phyloP scores from a whole-genome alignment of 2,797 vertebrate species.

The Protosalanx chinensis region DNA sequence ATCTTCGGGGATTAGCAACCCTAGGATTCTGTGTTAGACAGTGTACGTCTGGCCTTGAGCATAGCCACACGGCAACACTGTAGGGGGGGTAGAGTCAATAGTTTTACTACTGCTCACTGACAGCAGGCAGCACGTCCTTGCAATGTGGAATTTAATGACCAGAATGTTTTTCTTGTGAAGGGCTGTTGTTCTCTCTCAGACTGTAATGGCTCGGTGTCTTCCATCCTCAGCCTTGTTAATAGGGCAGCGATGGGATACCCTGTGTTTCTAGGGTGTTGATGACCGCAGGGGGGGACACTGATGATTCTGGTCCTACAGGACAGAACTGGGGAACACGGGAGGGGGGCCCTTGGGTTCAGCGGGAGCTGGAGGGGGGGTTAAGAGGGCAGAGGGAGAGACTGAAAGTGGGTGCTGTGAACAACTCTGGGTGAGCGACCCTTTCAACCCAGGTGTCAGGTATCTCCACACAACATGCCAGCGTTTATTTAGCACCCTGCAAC shows the following conservation, averaged over 20 bases:
- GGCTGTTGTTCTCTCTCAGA: background rate
- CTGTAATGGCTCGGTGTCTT: background rate
- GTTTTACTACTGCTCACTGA: slow-evolving; percentile 32
- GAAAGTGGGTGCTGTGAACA: slow-evolving; percentile 49
- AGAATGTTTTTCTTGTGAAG: background rate
- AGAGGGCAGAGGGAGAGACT: slow-evolving; percentile 45
- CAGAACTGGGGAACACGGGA: slow-evolving; percentile 24
- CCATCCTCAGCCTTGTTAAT: slow-evolving; percentile 33
- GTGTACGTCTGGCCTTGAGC: slow-evolving; percentile 40
- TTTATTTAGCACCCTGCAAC: slow-evolving; percentile 76
- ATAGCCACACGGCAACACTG: slow-evolving; percentile 22
- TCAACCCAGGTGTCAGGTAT: slow-evolving; percentile 66
- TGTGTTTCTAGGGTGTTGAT: slow-evolving; percentile 8
- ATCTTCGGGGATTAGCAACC: slow-evolving; percentile 25
- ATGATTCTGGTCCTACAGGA: slow-evolving; percentile 28
- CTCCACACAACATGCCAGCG: slow-evolving; percentile 68
- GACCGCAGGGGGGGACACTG: slow-evolving; percentile 19
- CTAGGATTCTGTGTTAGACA: slow-evolving; percentile 30
- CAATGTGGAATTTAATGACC: slow-evolving; percentile 2
- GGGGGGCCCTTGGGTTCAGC: background rate
- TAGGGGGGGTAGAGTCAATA: slow-evolving; percentile 37
- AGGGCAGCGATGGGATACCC: slow-evolving; percentile 10
- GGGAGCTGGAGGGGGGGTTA: slow-evolving; percentile 41
- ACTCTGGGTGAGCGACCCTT: slow-evolving; percentile 58
- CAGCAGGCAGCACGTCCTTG: slow-evolving; percentile 15